phyloP scores from a whole-genome alignment of 64 coral and sea anemone genomes.

The Montipora cactus region DNA sequence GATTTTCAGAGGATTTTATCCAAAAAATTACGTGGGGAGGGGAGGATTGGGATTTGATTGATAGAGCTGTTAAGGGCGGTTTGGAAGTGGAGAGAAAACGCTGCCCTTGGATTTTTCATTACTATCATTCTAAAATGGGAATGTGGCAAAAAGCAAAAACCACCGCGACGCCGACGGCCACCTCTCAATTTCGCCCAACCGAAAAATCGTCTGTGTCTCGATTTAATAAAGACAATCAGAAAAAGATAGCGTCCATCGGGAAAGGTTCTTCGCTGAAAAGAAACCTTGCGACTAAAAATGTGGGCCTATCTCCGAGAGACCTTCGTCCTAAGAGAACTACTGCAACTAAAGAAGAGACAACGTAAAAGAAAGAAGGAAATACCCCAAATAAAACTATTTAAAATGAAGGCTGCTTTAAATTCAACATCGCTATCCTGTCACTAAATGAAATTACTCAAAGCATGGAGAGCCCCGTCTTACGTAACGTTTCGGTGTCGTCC shows the following conservation, averaged over 20 bases:
- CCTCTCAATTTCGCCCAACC: not conserved
- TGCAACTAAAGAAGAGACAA: not conserved
- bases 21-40: conserved; percentile 55
- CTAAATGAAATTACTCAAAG: too few species aligned
- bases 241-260: not conserved
- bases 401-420: not conserved
- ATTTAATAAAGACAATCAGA: not conserved
- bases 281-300: not conserved
- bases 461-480: too few species aligned
- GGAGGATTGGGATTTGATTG: conserved; percentile 76
- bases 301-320: not conserved
- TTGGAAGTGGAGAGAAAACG: conserved; percentile 56
- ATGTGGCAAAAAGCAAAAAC: conserved; percentile 49
- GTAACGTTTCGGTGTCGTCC: too few species aligned
- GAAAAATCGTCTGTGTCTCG: not conserved
- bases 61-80: conserved; percentile 33
- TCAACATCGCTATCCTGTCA: not conserved
- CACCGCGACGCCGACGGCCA: not conserved
- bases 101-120: conserved; percentile 48
- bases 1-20: conserved; percentile 15
- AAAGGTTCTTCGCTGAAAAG: not conserved
- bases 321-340: not conserved
- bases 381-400: not conserved
- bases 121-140: conserved; percentile 57
- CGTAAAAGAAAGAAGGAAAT: not conserved